phyloP scores from a whole-genome alignment of 2,797 vertebrate species.

The Spheniscus humboldti region DNA sequence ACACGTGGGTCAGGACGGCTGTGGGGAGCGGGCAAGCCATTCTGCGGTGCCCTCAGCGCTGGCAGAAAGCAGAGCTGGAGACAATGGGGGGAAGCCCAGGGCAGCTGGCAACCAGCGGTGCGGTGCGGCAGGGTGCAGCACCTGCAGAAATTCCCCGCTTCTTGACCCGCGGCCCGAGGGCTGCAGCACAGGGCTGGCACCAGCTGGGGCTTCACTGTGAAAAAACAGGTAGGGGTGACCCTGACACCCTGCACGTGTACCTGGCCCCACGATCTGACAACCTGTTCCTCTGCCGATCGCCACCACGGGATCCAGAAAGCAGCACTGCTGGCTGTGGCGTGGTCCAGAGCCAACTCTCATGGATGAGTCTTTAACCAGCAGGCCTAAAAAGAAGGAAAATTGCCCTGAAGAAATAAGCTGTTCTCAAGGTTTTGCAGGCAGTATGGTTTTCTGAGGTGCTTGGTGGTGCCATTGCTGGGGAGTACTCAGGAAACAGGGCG shows the following conservation, averaged over 20 bases:
- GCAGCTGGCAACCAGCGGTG: accelerated
- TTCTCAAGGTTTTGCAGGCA: not conserved
- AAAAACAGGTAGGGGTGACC: not conserved
- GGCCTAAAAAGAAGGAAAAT: not conserved
- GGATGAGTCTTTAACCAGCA: not conserved
- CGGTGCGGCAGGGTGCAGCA: not conserved
- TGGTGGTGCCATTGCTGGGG: not conserved
- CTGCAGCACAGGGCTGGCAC: too few relatives aligned
- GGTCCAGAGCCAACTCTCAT: not conserved
- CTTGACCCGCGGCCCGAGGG: not conserved
- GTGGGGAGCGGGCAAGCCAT: not conserved
- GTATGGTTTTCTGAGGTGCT: not conserved
- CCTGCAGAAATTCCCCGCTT: not conserved
- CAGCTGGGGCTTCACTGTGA: too few relatives aligned
- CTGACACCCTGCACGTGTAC: not conserved
- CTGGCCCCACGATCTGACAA: too few relatives aligned
- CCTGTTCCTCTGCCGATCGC: not conserved
- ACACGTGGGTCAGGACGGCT: not conserved
- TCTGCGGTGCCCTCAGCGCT: too few relatives aligned
- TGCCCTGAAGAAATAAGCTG: not conserved
- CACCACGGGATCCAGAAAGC: not conserved
- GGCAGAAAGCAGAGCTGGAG: not conserved
- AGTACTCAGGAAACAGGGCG: not conserved
- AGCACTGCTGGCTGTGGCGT: not conserved
- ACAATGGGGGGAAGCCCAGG: not conserved